A percentile compares a stretch with the other conserved stretches of the same genome.
Evolutionary conservation across 2,888 invertebrate species (phyloP).

Genomic region (Polylopha cassiicola): DNA sequence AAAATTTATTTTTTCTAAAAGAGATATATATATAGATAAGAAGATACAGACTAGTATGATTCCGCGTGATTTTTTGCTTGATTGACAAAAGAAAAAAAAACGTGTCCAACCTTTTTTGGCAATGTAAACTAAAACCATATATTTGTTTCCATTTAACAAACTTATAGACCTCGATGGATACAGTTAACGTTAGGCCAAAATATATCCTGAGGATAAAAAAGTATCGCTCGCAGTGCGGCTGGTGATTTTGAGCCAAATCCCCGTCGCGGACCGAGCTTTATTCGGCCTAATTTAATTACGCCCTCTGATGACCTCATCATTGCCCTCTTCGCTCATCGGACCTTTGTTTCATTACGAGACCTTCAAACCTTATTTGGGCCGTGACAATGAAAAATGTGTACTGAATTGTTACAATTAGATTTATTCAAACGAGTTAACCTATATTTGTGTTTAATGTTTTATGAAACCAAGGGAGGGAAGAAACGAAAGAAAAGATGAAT

Average conservation of each 20-base stretch:
- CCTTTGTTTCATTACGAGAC: constrained; percentile 46
- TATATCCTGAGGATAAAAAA: no score
- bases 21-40: no score
- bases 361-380: constrained; percentile 31
- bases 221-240: constrained; percentile 20
- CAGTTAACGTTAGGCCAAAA: no score
- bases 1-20: no score
- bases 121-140: no score
- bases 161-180: no score
- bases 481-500: no score
- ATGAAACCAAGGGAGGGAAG: constrained; percentile 7
- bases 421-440: constrained; percentile 14
- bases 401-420: constrained; percentile 27
- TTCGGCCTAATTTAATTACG: constrained; percentile 57
- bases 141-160: no score
- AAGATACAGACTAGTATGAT: no score
- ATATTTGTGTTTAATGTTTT: constrained; percentile 17
- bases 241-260: constrained; percentile 34
- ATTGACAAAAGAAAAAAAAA: no score
- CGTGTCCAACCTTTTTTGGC: no score
- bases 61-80: no score
- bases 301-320: constrained; percentile 56
- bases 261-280: constrained; percentile 38
- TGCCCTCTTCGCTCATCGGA: constrained; percentile 38
- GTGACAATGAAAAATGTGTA: constrained; percentile 44